Evolutionary conservation across 2,888 invertebrate species (phyloP).

Genomic region (Nasonia oneida): DNA sequence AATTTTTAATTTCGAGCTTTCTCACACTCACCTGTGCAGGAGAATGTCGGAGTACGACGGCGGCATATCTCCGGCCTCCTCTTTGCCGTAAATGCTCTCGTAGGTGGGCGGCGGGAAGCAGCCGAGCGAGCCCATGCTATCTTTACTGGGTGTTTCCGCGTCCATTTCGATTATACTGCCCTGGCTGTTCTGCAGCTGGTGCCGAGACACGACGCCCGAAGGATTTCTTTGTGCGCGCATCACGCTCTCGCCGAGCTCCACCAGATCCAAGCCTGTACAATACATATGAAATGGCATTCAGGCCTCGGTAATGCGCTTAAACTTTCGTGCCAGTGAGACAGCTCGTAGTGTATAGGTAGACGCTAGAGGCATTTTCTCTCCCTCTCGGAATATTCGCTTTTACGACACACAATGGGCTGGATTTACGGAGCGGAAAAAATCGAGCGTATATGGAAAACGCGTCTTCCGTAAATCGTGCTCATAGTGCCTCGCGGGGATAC

Average conservation of each 20-base stretch:
- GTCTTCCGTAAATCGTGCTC: neutral
- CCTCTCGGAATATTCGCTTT: too few species aligned
- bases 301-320: neutral
- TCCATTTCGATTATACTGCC: conserved; percentile 78
- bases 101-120: conserved; percentile 81
- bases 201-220: conserved; percentile 58
- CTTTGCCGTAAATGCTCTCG: conserved; percentile 80
- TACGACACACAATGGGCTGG: too few species aligned
- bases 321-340: neutral
- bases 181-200: conserved; percentile 78
- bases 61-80: conserved; percentile 73
- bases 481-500: neutral
- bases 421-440: too few species aligned
- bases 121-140: conserved; percentile 79
- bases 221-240: conserved; percentile 79
- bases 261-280: conserved; percentile 79
- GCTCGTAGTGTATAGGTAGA: neutral
- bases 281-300: too few species aligned
- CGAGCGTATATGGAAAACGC: neutral
- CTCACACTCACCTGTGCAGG: conserved; percentile 71
- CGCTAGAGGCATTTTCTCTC: too few species aligned
- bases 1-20: neutral
- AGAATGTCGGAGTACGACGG: conserved; percentile 76
- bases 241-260: conserved; percentile 81
- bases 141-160: conserved; percentile 81